Evolutionary conservation across 2,888 invertebrate species (phyloP).

Genomic region (Brachyptera putata): DNA sequence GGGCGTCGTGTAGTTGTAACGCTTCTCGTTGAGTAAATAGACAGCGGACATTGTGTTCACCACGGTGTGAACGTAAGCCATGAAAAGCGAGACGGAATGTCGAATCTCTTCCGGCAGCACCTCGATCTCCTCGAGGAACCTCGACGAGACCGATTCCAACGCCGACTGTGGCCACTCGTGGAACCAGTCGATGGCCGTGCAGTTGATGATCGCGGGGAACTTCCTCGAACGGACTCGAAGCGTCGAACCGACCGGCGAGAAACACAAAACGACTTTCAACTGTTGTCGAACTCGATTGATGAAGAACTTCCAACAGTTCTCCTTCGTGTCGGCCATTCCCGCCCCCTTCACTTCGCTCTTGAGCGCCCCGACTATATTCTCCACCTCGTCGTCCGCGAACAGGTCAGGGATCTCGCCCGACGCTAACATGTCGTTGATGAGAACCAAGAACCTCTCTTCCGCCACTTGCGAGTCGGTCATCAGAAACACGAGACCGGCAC

Average conservation of each 20-base stretch:
- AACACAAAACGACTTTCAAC: conserved; percentile 64
- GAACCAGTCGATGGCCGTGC: conserved; percentile 94
- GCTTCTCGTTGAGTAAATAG: conserved; percentile 78
- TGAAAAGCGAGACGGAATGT: conserved; percentile 69
- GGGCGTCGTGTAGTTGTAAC: conserved; percentile 95
- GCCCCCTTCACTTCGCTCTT: conserved; percentile 74
- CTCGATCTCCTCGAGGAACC: conserved; percentile 75
- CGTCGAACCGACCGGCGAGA: conserved; percentile 91
- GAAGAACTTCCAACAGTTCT: conserved; percentile 94
- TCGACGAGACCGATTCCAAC: conserved; percentile 77
- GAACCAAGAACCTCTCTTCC: conserved; percentile 84
- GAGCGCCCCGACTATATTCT: conserved; percentile 75
- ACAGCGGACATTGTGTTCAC: conserved; percentile 79
- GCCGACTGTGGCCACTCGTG: conserved; percentile 95
- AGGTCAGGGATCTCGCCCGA: conserved; percentile 92
- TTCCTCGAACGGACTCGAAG: conserved; percentile 81
- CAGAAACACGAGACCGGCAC: conserved; percentile 77
- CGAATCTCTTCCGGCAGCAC: conserved; percentile 56
- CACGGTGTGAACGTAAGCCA: conserved; percentile 85
- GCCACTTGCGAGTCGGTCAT: conserved; percentile 94
- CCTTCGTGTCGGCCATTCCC: conserved; percentile 78
- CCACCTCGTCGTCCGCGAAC: conserved; percentile 84
- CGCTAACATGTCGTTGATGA: conserved; percentile 89
- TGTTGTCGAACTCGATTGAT: conserved; percentile 68
- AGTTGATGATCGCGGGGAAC: conserved; percentile 91